Percentiles rank a stretch among this genome's conserved stretches.
Evolutionary conservation across 2,797 vertebrate species (phyloP).

Genomic region (Amblyraja radiata): DNA sequence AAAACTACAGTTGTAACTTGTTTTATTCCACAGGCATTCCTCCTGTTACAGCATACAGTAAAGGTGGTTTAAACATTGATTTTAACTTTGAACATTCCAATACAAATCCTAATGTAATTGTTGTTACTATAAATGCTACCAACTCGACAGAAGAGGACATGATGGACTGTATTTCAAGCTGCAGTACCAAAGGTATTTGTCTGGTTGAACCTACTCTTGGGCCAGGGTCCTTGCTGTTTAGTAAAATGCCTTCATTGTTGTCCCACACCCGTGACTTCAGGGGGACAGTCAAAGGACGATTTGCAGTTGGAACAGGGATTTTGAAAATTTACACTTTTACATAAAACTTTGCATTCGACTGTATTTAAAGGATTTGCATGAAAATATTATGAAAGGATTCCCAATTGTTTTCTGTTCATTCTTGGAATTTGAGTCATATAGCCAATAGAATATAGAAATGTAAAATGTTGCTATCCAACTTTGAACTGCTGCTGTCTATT

Average conservation of each 20-base stretch:
- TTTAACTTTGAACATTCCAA: conserved; percentile 96
- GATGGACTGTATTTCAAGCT: conserved; percentile 98
- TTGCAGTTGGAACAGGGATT: not conserved
- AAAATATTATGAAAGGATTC: not conserved
- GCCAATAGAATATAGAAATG: no score
- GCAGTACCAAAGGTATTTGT: conserved; percentile 97
- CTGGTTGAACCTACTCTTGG: conserved; percentile 39
- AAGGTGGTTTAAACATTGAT: conserved; percentile 98
- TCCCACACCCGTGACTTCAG: not conserved
- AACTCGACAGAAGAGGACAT: conserved; percentile 92
- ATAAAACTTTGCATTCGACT: not conserved
- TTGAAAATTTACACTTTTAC: not conserved
- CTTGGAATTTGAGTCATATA: no score
- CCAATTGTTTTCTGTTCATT: not conserved
- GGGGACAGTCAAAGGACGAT: not conserved
- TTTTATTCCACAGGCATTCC: conserved; percentile 72
- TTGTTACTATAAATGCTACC: conserved; percentile 95
- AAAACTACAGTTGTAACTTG: not conserved
- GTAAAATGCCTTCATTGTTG: not conserved
- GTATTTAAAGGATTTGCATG: not conserved
- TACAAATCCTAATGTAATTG: conserved; percentile 88
- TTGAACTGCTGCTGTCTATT: no score
- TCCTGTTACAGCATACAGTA: conserved; percentile 92
- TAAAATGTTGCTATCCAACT: no score
- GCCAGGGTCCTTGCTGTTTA: not conserved